Evolutionary conservation across 2,113 vertebrate species (phyloP), one percentile per base, ranked within the genome.

Genomic region (Solenodon paradoxus): DNA sequence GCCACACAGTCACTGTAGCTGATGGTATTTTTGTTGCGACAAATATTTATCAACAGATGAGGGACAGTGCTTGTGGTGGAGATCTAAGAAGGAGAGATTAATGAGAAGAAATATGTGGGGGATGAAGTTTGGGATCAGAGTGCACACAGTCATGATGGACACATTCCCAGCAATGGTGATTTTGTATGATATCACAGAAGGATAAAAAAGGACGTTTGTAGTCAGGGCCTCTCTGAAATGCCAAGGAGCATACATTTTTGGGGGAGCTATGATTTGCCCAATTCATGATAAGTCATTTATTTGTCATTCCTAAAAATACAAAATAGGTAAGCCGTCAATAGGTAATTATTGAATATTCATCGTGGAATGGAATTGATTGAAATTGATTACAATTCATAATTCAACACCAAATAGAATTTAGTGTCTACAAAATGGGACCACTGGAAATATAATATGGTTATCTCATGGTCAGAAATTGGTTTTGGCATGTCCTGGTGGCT

Each of bases 61-160:
- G 95, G 94, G 26, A 90, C 86, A 30, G 81, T 71, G 26, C 63
- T 69, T 53, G 77, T 90, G 19, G 45, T 81, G 94, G 32, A 97
- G 71, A 53, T 94, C 94, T 74, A 97, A 47, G 51, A 90, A 4
- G 38, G 94, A 94, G 24, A 97, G 78, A 19, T 90, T 95, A 26
- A 89, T 51, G 49, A 96, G 95, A 45, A 97, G 95, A n/a, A n/a
- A n/a, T n/a, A n/a, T n/a, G n/a, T n/a, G n/a, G n/a, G 90, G 94
- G 92, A 49, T 94, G 90, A n/a, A 94, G 81, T 51, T 71, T 90
- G 59, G 92, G 77, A 53, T 95, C 42, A 72, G 51, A 61, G 71
- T 57, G 47, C 79, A 93, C 24, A 96, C 71, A 12, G 69, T 53
- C 40, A 97, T 61, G 74, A 96, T 88, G 64, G 84, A 92, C 40